These are phyloP conservation scores for Onthophagus taurus DNA, from an alignment of 1,140 invertebrate species.

Conservation along the genomic window DNA sequence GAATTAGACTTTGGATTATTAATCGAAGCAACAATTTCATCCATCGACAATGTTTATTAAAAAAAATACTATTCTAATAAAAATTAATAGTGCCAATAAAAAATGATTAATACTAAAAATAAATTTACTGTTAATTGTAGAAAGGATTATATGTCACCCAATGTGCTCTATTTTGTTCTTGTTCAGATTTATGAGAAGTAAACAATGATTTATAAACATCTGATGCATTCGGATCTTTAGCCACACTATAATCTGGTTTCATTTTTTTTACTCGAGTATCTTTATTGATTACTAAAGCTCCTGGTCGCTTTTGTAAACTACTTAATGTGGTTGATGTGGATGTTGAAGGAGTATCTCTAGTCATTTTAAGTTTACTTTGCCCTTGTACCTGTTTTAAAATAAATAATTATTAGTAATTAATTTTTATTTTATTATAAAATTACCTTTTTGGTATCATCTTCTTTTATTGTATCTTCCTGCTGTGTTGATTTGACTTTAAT, in stretches of 20 bases:
- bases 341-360: conserved; percentile 16
- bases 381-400: neutral
- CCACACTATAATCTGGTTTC: conserved; percentile 70
- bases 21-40: conserved; percentile 65
- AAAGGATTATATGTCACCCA: conserved; percentile 98
- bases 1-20: conserved; percentile 73
- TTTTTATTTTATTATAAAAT: too few relatives aligned
- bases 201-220: conserved; percentile 94
- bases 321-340: too few relatives aligned
- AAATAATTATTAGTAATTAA: too few relatives aligned
- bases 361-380: neutral
- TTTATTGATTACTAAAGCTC: conserved; percentile 37
- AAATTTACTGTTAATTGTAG: conserved; percentile 61
- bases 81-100: too few relatives aligned
- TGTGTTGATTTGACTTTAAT: conserved; percentile 66
- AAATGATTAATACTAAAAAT: too few relatives aligned
- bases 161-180: conserved; percentile 79
- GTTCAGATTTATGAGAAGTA: conserved; percentile 77
- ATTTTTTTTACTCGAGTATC: conserved; percentile 54
- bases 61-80: neutral
- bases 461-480: conserved; percentile 32
- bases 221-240: conserved; percentile 83
- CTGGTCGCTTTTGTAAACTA: conserved; percentile 29
- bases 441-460: neutral
- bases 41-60: conserved; percentile 44